Evolutionary conservation across 1,140 invertebrate species (phyloP).

Genomic region (Cydia amplana): DNA sequence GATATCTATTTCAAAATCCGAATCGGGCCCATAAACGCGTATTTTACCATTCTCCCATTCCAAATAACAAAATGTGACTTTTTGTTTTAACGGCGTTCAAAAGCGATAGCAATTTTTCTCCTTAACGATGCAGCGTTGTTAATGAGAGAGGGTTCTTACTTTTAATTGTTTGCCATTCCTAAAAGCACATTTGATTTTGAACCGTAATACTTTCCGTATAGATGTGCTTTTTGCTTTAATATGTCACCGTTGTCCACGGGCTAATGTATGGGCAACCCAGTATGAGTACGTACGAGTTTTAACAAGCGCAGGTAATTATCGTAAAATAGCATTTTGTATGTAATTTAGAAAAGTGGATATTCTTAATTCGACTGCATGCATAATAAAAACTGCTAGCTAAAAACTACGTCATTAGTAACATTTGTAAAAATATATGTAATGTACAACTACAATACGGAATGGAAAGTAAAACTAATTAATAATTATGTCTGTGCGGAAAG

Average conservation of each 20-base stretch:
- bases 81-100: not conserved
- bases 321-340: not conserved
- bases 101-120: conserved; percentile 6
- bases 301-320: not conserved
- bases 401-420: too few species aligned
- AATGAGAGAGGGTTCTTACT: not conserved
- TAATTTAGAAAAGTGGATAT: too few species aligned
- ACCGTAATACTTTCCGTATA: not conserved
- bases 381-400: too few species aligned
- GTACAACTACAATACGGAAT: too few species aligned
- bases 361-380: too few species aligned
- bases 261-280: not conserved
- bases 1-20: too few species aligned
- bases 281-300: not conserved
- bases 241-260: not conserved
- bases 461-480: too few species aligned
- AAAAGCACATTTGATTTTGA: not conserved
- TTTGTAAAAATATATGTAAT: too few species aligned
- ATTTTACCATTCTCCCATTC: not conserved
- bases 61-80: not conserved
- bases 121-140: conserved; percentile 12
- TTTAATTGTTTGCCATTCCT: not conserved
- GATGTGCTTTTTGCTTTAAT: not conserved
- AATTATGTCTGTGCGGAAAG: too few species aligned
- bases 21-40: too few species aligned